Evolutionary conservation across 2,888 invertebrate species (phyloP).

Genomic region (Flabesymbios commensalis): DNA sequence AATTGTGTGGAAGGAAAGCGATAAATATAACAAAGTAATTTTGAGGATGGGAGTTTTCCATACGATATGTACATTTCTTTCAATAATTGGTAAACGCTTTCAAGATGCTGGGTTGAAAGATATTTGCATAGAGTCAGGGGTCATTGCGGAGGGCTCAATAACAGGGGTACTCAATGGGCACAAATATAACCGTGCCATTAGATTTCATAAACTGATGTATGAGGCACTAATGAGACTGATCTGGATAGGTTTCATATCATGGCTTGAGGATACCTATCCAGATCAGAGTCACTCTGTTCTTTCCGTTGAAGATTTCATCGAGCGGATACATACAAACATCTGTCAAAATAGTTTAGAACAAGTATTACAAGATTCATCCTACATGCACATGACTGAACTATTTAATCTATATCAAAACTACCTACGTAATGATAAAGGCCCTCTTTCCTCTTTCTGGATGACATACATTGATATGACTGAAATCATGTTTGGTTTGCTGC

Average conservation of each 20-base stretch:
- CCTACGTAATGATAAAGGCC: constrained; percentile 14
- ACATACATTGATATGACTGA: constrained; percentile 36
- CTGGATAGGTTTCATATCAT: constrained; percentile 14
- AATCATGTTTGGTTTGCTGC: constrained; percentile 20
- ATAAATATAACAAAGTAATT: constrained; percentile 17
- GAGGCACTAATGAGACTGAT: constrained; percentile 29
- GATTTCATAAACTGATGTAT: constrained; percentile 28
- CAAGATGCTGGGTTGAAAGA: constrained; percentile 31
- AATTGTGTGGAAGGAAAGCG: constrained; percentile 28
- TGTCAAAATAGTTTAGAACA: not conserved
- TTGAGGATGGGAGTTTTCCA: constrained; percentile 33
- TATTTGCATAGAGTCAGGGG: constrained; percentile 29
- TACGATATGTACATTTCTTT: constrained; percentile 25
- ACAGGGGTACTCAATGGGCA: constrained; percentile 18
- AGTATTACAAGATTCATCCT: not conserved
- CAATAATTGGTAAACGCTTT: constrained; percentile 32
- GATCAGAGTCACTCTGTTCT: not conserved
- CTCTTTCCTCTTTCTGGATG: constrained; percentile 32
- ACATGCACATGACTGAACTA: not conserved
- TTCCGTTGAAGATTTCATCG: not conserved
- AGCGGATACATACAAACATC: not conserved
- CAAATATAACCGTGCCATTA: constrained; percentile 13
- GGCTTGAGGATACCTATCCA: constrained; percentile 5
- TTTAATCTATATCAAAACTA: constrained; percentile 6
- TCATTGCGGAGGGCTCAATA: constrained; percentile 34